These are phyloP conservation scores for Coleophora deauratella DNA, from an alignment of 2,888 invertebrate species.

Conservation along the genomic window DNA sequence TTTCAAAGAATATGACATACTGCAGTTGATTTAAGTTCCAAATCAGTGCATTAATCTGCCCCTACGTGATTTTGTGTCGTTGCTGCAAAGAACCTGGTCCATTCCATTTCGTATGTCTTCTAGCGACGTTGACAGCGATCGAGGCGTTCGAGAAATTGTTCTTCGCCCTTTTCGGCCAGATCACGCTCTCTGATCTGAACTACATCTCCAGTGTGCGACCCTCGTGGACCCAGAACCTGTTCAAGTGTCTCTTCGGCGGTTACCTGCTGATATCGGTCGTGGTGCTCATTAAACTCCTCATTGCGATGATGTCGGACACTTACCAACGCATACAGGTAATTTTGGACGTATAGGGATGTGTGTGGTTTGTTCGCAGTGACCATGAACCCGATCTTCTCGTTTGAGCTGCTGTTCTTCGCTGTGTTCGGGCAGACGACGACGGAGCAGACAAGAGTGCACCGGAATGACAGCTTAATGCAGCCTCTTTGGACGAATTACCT, in stretches of 20 bases:
- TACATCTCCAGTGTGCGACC: slow-evolving; percentile 81
- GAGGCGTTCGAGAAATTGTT: slow-evolving; percentile 98
- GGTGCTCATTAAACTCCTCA: slow-evolving; percentile 98
- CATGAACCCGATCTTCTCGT: slow-evolving; percentile 93
- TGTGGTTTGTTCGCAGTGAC: slow-evolving; percentile 82
- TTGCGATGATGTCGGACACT: slow-evolving; percentile 99
- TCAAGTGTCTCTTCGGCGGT: slow-evolving; percentile 94
- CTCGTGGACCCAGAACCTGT: slow-evolving; percentile 88
- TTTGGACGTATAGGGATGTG: slow-evolving; percentile 36
- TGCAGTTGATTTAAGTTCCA: no score
- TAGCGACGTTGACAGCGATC: slow-evolving; percentile 90
- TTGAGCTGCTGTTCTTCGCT: slow-evolving; percentile 99
- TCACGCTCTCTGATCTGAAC: slow-evolving; percentile 88
- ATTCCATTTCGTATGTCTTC: slow-evolving; percentile 61
- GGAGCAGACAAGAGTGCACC: slow-evolving; percentile 80
- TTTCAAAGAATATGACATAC: slow-evolving; percentile 2
- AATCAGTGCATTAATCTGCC: slow-evolving; percentile 29
- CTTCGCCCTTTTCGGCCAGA: slow-evolving; percentile 98
- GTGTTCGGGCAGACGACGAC: slow-evolving; percentile 96
- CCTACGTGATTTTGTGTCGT: slow-evolving; percentile 27
- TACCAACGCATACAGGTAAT: slow-evolving; percentile 99
- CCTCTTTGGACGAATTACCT: slow-evolving; percentile 89
- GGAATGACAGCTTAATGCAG: slow-evolving; percentile 77
- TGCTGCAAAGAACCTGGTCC: slow-evolving; percentile 49
- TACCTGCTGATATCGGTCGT: slow-evolving; percentile 99